These are phyloP conservation scores for Thamnaconus septentrionalis DNA, from an alignment of 2,113 vertebrate species.

Conservation along the genomic window DNA sequence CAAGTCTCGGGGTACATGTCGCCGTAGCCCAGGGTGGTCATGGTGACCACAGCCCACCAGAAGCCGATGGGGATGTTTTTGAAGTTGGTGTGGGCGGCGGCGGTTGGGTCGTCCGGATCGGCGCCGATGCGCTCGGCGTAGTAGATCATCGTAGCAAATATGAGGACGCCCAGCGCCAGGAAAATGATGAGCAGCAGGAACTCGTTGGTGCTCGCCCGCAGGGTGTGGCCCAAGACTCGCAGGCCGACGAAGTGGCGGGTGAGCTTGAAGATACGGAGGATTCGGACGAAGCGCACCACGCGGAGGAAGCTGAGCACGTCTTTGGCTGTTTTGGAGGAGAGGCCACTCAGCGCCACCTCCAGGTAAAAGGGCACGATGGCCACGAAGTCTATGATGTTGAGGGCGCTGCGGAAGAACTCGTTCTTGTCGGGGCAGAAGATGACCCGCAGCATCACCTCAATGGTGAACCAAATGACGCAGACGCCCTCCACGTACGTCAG, in stretches of 20 bases:
- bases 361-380: slow-evolving; percentile 95
- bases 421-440: slow-evolving; percentile 94
- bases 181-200: slow-evolving; percentile 96
- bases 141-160: slow-evolving; percentile 99
- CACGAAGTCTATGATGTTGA: slow-evolving; percentile 97
- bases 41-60: slow-evolving; percentile 99
- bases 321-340: slow-evolving; percentile 94
- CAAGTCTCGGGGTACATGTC: slow-evolving; percentile 98
- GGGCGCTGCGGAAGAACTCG: slow-evolving; percentile 90
- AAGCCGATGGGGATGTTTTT: slow-evolving; percentile 99
- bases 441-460: slow-evolving; percentile 93
- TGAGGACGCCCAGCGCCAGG: slow-evolving; percentile 92
- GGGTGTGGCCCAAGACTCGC: slow-evolving; percentile 88
- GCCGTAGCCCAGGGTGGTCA: slow-evolving; percentile 96
- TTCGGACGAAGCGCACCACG: slow-evolving; percentile 90
- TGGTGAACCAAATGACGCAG: slow-evolving; percentile 97
- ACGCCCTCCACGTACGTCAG: slow-evolving; percentile 96
- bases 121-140: slow-evolving; percentile 94
- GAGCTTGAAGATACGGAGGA: slow-evolving; percentile 93
- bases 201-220: slow-evolving; percentile 92
- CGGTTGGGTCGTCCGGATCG: slow-evolving; percentile 83
- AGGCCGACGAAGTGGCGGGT: slow-evolving; percentile 92
- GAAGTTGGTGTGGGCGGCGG: slow-evolving; percentile 88
- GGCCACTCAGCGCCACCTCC: slow-evolving; percentile 86
- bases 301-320: slow-evolving; percentile 91